Conservation (phyloP, 2,888 invertebrate genomes). For the Alviniconcha strummeri region DNA sequence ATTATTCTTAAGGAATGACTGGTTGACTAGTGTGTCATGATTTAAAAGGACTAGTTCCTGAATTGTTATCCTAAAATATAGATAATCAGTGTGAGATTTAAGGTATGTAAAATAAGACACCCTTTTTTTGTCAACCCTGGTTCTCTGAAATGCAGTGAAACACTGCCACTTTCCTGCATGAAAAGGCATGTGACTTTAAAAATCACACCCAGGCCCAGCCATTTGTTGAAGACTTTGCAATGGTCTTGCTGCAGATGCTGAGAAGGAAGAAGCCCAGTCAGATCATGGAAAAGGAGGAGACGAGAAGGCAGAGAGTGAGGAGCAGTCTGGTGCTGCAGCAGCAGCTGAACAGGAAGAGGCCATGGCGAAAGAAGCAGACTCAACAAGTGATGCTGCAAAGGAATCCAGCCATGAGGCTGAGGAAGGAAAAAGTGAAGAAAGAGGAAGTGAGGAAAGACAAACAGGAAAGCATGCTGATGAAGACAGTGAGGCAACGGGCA, state of each 20-base stretch:
- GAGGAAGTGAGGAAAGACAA: slow-evolving; percentile 1
- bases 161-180: no score
- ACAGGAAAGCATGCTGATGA: not conserved
- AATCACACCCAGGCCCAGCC: no score
- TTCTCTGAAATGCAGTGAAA: no score
- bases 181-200: no score
- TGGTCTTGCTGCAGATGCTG: slow-evolving; percentile 34
- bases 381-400: not conserved
- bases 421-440: not conserved
- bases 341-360: slow-evolving; percentile 21
- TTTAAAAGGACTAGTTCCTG: no score
- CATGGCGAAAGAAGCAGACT: not conserved
- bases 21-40: no score
- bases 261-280: slow-evolving; percentile 47
- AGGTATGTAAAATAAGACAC: no score
- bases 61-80: no score
- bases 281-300: slow-evolving; percentile 35
- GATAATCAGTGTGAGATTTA: no score
- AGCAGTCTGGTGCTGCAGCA: slow-evolving; percentile 18
- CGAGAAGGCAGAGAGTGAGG: slow-evolving; percentile 37
- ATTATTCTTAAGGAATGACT: no score
- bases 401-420: not conserved
- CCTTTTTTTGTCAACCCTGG: no score
- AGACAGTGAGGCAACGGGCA: not conserved
- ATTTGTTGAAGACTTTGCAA: no score